Conservation (phyloP, 2,113 vertebrate species). For the Marmota monax region DNA sequence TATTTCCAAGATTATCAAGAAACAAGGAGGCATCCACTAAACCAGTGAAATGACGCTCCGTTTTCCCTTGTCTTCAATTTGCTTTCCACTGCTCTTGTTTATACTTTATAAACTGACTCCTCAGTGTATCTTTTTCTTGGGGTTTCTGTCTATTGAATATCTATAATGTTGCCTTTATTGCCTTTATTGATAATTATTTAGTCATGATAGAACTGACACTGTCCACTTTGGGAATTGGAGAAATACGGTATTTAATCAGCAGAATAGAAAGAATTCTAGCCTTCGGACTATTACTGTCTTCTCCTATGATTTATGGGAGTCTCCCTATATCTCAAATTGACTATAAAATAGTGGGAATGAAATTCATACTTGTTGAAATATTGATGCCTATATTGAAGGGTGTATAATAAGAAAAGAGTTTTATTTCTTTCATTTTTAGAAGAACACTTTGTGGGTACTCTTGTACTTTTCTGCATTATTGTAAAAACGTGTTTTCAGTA, state of each 20-base stretch:
- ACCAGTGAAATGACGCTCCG: background rate
- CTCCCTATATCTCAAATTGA: slow-evolving; percentile 67
- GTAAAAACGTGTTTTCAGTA: slow-evolving; percentile 50
- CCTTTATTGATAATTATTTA: slow-evolving; percentile 62
- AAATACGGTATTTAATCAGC: slow-evolving; percentile 53
- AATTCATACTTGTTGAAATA: slow-evolving; percentile 78
- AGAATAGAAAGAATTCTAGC: slow-evolving; percentile 7
- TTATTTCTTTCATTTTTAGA: slow-evolving; percentile 69
- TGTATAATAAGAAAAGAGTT: slow-evolving; percentile 71
- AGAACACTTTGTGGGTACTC: background rate
- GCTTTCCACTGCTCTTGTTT: background rate
- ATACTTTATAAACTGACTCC: background rate
- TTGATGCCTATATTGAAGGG: slow-evolving; percentile 70
- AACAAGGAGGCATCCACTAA: background rate
- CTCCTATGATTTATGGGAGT: slow-evolving; percentile 20
- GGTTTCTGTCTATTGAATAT: slow-evolving; percentile 24
- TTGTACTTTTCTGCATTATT: background rate
- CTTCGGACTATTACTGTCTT: background rate
- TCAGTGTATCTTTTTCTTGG: background rate
- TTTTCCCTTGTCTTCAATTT: background rate
- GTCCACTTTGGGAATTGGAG: background rate
- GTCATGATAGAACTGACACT: slow-evolving; percentile 34
- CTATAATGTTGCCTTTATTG: slow-evolving; percentile 27
- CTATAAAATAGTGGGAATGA: slow-evolving; percentile 73
- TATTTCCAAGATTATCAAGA: slow-evolving; percentile 10